Base-by-base conservation (phyloP, 2,113 vertebrate genomes). In the Epinephelus lanceolatus region DNA sequence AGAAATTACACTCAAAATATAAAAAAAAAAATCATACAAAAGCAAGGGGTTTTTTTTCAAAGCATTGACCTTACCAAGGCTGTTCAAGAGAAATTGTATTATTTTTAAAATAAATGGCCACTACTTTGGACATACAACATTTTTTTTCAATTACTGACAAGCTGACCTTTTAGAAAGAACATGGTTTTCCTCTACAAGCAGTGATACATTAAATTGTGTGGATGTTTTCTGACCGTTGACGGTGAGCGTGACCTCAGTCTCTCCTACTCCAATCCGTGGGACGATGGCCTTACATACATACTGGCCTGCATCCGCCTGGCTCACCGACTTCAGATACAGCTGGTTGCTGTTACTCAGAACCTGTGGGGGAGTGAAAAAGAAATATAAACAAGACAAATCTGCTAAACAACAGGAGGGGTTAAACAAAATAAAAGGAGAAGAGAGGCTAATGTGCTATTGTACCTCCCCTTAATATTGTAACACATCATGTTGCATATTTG, bases 241-340 rank as follows among this genome's bases (percentile, higher is more conserved):
- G 0, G 95, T 97, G 53, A 99, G 97, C 0, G 97, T 94, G 89
- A 99, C 98, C 89, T 99, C 97, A 0, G 96, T 95, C 94, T 99
- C 97, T 0, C 97, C 98, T 19, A 98, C 98, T 2, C 98, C 98
- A 0, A 99, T 98, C 25, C 98, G 90, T 17, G 98, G 98, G 10
- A 99, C 98, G 40, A 99, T 99, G 94, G 98, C 98, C 77, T 98
- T 97, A 89, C 98, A 99, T 55, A 98, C 93, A 47, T 99, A 99
- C 87, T 97, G 97, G 59, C 98, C 98, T 0, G 98, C 97, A 10
- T 99, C 98, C 0, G 96, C 97, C 86, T 99, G 98, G 2, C 96
- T 97, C 52, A 99, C 98, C 0, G 97, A 95, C 93, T 98, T 98
- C 82, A 99, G 92, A 86, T 96, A 93, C 84, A 99, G 93, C 89